Evolutionary conservation across 2,797 vertebrate species (phyloP), one percentile per base, ranked within the genome.

Genomic region (Sciaenops ocellatus): DNA sequence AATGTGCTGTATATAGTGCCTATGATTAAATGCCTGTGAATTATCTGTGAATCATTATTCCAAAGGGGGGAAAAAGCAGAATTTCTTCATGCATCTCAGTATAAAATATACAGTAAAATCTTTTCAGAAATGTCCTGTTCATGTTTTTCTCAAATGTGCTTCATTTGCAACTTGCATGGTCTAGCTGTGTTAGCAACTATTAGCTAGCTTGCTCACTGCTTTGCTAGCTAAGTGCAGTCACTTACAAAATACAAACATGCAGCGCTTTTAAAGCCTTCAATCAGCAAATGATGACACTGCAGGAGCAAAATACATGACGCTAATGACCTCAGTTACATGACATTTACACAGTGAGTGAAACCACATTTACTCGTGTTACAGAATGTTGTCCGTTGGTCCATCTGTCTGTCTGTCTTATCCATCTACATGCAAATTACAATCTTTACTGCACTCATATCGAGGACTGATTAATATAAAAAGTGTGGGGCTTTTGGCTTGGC

Each of bases 151-250:
- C 22, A 85, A 77, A 85, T 65, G n/a, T 82, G 84, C 78, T 71
- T 74, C 11, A 67, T 78, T 57, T 85, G 84, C 76, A 79, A 18
- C 66, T 63, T 64, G 48, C 44, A 63, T 42, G 15, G 4, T 81
- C 26, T 48, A 20, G 85, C 82, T 90, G 73, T 82, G 83, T 80
- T 81, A 74, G 83, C 76, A 87, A 71, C 69, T 84, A 47, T 80
- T 62, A 56, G 67, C 62, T 78, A 73, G 73, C 57, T 71, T 52
- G 51, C 78, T 80, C 56, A 50, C 28, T 73, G 62, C 69, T 79
- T 86, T 85, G 56, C 75, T 76, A 67, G 60, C 83, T 65, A 69
- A 74, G 62, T 13, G 56, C 73, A 77, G 44, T 79, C 15, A 76
- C 76, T 84, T 48, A 75, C 15, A 87, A 89, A 88, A 79, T 41